These are phyloP conservation scores for Sparidentex hasta DNA, from an alignment of 2,797 vertebrate species.

Conservation along the genomic window DNA sequence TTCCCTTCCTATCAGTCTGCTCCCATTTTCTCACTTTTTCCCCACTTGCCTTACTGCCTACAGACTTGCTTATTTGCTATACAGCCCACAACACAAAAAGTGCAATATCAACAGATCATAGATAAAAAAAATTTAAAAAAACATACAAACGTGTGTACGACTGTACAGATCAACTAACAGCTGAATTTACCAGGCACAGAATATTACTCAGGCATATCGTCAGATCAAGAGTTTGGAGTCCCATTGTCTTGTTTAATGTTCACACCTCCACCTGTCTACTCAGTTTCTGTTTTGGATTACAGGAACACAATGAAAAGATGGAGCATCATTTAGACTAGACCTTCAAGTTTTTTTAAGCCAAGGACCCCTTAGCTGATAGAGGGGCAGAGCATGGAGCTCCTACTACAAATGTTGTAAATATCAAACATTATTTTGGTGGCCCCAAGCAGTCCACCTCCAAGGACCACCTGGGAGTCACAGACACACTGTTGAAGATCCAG, in stretches of 20 bases:
- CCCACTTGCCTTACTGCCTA: background rate
- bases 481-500: no score
- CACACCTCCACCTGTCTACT: background rate
- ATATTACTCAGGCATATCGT: background rate
- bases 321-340: background rate
- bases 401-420: no score
- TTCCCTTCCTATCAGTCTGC: slow-evolving; percentile 4
- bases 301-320: background rate
- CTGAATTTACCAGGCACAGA: background rate
- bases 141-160: background rate
- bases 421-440: no score
- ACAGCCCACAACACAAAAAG: slow-evolving; percentile 15
- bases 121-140: background rate
- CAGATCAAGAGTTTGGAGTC: background rate
- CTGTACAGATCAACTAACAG: background rate
- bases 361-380: no score
- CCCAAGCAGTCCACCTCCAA: no score
- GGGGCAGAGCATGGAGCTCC: no score
- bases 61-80: slow-evolving; percentile 9
- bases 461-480: no score
- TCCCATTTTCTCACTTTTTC: background rate
- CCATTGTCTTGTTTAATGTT: background rate
- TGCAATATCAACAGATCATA: slow-evolving; percentile 13
- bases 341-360: no score
- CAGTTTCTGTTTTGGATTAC: background rate